phyloP scores from a whole-genome alignment of 2,797 vertebrate species.

The Notoglanidium macrostoma region DNA sequence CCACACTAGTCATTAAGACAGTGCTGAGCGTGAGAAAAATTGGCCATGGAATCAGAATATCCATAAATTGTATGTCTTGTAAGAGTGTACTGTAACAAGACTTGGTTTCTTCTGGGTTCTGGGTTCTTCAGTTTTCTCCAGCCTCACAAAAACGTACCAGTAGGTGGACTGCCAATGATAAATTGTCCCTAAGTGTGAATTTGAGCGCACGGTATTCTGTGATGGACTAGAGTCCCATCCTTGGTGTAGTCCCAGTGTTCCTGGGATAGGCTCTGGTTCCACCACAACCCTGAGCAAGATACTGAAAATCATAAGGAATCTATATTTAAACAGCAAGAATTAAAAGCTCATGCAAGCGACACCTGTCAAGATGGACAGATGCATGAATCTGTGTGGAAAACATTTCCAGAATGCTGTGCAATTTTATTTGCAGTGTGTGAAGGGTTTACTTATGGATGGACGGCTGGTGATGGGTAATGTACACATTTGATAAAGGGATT shows the following conservation, averaged over 20 bases:
- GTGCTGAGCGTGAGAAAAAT: neutral
- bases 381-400: neutral
- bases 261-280: neutral
- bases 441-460: constrained; percentile 9
- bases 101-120: neutral
- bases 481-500: constrained; percentile 13
- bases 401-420: neutral
- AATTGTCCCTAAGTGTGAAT: neutral
- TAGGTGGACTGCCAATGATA: neutral
- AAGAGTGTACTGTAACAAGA: neutral
- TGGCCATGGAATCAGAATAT: neutral
- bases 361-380: neutral
- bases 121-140: neutral
- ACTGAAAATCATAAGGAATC: neutral
- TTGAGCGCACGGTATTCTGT: neutral
- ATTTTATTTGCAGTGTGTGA: neutral
- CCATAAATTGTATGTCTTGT: neutral
- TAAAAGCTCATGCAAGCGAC: neutral
- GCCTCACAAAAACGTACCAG: neutral
- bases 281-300: neutral
- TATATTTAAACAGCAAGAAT: neutral
- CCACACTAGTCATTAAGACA: neutral
- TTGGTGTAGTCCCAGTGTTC: neutral
- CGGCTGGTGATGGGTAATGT: neutral
- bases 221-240: no score